A percentile compares a stretch with the other conserved stretches of the same genome.
phyloP scores from a whole-genome alignment of 2,797 vertebrate species.

The Sphaeramia orbicularis region DNA sequence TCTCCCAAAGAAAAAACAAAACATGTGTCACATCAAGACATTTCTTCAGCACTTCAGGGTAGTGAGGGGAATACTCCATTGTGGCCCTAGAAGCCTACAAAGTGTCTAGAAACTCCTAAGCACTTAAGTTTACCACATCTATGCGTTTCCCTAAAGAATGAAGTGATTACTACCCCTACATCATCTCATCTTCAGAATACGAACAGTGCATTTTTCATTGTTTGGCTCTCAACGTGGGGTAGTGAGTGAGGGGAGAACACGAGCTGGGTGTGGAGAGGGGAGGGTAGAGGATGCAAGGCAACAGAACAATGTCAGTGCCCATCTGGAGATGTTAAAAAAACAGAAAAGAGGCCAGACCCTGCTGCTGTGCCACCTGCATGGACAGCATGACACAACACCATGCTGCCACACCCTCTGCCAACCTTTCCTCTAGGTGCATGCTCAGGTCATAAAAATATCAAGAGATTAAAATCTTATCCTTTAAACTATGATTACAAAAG shows the following conservation, averaged over 20 bases:
- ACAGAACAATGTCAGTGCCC: slow-evolving; percentile 42
- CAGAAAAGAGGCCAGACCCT: slow-evolving; percentile 28
- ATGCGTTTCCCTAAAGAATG: slow-evolving; percentile 63
- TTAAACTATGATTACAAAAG: slow-evolving; percentile 79
- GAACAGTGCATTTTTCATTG: slow-evolving; percentile 80
- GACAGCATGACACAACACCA: slow-evolving; percentile 46
- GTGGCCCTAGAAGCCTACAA: slow-evolving; percentile 64
- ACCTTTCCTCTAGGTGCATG: slow-evolving; percentile 69
- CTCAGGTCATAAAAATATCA: slow-evolving; percentile 76
- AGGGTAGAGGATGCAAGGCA: slow-evolving; percentile 37
- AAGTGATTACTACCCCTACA: slow-evolving; percentile 73
- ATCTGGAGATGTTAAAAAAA: slow-evolving; percentile 61
- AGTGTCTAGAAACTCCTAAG: slow-evolving; percentile 74
- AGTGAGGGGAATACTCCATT: slow-evolving; percentile 62
- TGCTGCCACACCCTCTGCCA: slow-evolving; percentile 46
- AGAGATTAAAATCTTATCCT: slow-evolving; percentile 58
- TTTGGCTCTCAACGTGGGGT: slow-evolving; percentile 74
- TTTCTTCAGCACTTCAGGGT: slow-evolving; percentile 72
- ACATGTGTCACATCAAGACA: slow-evolving; percentile 66
- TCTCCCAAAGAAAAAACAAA: slow-evolving; percentile 56
- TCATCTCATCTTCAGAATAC: slow-evolving; percentile 64
- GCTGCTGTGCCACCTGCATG: slow-evolving; percentile 59
- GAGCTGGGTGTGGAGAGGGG: slow-evolving; percentile 58
- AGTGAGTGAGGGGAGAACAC: slow-evolving; percentile 59
- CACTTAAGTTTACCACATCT: slow-evolving; percentile 74